Percentiles rank a stretch among this genome's conserved stretches.
phyloP scores from a whole-genome alignment of 2,113 vertebrate genomes.

The Megaleporinus macrocephalus region DNA sequence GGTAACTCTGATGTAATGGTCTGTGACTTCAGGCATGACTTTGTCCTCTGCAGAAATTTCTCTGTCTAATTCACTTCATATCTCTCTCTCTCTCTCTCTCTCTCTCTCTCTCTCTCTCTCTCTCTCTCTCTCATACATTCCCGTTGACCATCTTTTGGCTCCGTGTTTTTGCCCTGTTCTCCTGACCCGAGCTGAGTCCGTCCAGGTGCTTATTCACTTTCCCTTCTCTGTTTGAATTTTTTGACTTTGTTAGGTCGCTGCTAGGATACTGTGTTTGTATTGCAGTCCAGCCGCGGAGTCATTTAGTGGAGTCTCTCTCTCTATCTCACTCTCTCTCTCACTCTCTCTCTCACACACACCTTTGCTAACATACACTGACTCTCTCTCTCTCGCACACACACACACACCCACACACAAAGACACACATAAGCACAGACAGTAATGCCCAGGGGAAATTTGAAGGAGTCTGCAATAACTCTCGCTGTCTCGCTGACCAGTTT shows the following conservation, averaged over 20 bases:
- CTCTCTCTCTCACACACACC: conserved; percentile 31
- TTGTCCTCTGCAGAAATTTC: not conserved
- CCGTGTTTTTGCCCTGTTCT: conserved; percentile 30
- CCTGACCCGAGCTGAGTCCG: conserved; percentile 55
- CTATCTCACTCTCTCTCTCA: conserved; percentile 59
- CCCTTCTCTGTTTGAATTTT: conserved; percentile 62
- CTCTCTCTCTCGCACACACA: not conserved
- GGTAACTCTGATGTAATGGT: not conserved
- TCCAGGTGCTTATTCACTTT: conserved; percentile 63
- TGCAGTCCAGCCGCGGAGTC: conserved; percentile 65
- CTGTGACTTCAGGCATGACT: conserved; percentile 2
- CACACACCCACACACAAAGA: conserved; percentile 28
- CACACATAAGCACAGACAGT: conserved; percentile 34
- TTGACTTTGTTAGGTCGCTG: conserved; percentile 26
- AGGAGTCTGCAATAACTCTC: conserved; percentile 65
- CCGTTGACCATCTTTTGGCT: not conserved
- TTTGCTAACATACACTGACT: not conserved
- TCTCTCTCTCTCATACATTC: not conserved
- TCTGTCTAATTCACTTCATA: not conserved
- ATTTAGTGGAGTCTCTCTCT: conserved; percentile 67
- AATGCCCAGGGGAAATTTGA: conserved; percentile 73
- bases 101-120: not conserved
- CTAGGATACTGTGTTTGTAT: conserved; percentile 66
- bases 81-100: no score
- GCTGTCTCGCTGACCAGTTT: conserved; percentile 68